Evolutionary conservation across 2,113 vertebrate species (phyloP).

Genomic region (Callorhinus ursinus): DNA sequence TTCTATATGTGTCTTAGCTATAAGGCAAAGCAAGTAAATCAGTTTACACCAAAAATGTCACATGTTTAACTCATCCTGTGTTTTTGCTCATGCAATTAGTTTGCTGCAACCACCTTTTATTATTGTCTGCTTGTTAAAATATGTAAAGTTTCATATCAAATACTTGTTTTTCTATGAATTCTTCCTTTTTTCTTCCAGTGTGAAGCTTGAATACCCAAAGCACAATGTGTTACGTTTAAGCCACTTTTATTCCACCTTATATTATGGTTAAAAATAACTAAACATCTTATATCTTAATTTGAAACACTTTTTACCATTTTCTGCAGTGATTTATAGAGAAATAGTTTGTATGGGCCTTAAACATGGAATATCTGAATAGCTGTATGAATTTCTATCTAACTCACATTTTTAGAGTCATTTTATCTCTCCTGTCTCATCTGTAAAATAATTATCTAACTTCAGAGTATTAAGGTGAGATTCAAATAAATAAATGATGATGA

Average conservation of each 20-base stretch:
- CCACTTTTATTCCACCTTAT: background rate
- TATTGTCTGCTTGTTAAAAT: slow-evolving; percentile 27
- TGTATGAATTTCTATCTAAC: background rate
- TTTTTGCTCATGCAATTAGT: background rate
- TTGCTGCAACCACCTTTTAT: background rate
- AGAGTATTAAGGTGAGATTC: background rate
- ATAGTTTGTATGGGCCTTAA: background rate
- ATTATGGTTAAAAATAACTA: slow-evolving; percentile 5
- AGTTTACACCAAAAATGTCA: slow-evolving; percentile 12
- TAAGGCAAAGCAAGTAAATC: background rate
- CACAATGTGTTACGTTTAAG: background rate
- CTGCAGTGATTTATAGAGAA: background rate
- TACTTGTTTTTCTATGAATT: background rate
- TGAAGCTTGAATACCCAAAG: background rate
- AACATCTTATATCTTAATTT: background rate
- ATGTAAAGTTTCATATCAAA: background rate
- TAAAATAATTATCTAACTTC: background rate
- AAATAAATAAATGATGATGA: background rate
- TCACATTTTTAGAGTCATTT: slow-evolving; percentile 1
- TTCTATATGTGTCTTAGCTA: background rate
- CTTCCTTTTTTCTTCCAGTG: background rate
- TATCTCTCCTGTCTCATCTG: background rate
- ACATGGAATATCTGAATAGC: background rate
- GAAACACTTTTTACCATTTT: background rate
- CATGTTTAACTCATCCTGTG: background rate